Base-by-base conservation (phyloP, 2,888 invertebrate genomes). In the Agrotis segetum region DNA sequence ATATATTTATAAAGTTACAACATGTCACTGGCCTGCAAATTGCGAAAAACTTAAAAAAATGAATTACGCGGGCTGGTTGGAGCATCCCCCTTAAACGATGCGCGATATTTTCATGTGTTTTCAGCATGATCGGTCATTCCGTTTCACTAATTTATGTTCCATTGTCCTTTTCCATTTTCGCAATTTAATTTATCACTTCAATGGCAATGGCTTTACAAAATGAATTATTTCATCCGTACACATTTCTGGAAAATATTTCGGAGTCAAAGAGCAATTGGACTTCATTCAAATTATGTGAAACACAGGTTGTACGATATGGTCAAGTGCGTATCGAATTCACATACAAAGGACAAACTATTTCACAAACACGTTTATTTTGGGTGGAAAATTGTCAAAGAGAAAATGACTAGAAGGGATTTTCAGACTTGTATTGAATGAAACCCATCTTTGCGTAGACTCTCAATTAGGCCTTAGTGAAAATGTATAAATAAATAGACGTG, bases 141-240 rank as follows among this genome's bases (percentile, higher is more conserved):
- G 4, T 67, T 59, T 40, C 13, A 59, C 67, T 60, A 52, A 73
- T 75, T 75, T 21, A 59, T 52, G 13, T 59, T 52, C 67, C 47
- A 59, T 59, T 50, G 53, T 67, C 29, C 34, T 46, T 47, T 47
- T 40, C 2, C 13, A 59, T 67, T 19, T 11, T 40, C 3, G 3
- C n/a, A 1, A 44, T 75, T 67, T 16, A 67, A 47, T 59, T 75
- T 19, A n/a, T 53, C 56, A 19, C 53, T 67, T 59, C 47, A 59
- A 73, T 29, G 47, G 59, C 47, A 59, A 73, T 29, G 53, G 52
- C 29, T 53, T n/a, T 16, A 47, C 49, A 24, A 21, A 74, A 65
- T 19, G 44, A 44, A 56, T 44, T 44, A 56, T 21, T 40, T 14
- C 24, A 34, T 5, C 9, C 40, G 29, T 52, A 24, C 16, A 29